Percentiles rank a stretch among this genome's conserved stretches.
phyloP scores from a whole-genome alignment of 2,797 vertebrate species.

The Poeciliopsis presidionis region DNA sequence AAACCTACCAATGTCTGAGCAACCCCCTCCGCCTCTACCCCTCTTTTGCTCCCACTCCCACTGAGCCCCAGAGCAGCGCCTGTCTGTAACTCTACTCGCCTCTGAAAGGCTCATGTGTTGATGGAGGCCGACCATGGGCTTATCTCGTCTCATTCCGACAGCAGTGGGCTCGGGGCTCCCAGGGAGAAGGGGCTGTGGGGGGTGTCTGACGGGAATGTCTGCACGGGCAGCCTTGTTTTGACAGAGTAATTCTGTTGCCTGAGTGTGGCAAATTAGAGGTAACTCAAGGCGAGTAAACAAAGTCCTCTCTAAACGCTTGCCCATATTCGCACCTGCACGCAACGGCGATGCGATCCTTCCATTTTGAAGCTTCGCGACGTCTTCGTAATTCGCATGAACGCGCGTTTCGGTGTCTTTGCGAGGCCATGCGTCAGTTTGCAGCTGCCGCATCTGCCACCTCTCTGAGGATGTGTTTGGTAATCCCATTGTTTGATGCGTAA shows the following conservation, averaged over 20 bases:
- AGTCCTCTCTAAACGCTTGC: constrained; percentile 37
- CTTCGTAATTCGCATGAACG: constrained; percentile 25
- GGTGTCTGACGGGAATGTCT: constrained; percentile 45
- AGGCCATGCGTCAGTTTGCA: constrained; percentile 7
- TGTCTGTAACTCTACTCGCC: constrained; percentile 80
- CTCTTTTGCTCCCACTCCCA: constrained; percentile 46
- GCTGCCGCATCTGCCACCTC: constrained; percentile 47
- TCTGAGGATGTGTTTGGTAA: constrained; percentile 49
- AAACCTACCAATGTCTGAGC: constrained; percentile 66
- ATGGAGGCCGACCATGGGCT: constrained; percentile 76
- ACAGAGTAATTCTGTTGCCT: constrained; percentile 58
- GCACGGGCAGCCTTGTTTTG: constrained; percentile 62
- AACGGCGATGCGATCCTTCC: neutral
- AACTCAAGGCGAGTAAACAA: constrained; percentile 41
- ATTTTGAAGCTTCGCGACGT: constrained; percentile 17
- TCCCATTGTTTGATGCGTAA: constrained; percentile 54
- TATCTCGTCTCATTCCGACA: constrained; percentile 79
- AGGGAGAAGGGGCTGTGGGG: constrained; percentile 38
- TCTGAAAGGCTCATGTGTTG: constrained; percentile 76
- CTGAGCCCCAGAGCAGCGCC: constrained; percentile 72
- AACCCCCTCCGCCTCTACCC: neutral
- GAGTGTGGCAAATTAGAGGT: constrained; percentile 56
- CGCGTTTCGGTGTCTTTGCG: constrained; percentile 14
- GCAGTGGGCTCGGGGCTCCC: constrained; percentile 56
- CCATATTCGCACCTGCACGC: constrained; percentile 29